A percentile compares a stretch with the other conserved stretches of the same genome.
Evolutionary conservation across 1,140 invertebrate species (phyloP).

Genomic region (Drosophila bocqueti): DNA sequence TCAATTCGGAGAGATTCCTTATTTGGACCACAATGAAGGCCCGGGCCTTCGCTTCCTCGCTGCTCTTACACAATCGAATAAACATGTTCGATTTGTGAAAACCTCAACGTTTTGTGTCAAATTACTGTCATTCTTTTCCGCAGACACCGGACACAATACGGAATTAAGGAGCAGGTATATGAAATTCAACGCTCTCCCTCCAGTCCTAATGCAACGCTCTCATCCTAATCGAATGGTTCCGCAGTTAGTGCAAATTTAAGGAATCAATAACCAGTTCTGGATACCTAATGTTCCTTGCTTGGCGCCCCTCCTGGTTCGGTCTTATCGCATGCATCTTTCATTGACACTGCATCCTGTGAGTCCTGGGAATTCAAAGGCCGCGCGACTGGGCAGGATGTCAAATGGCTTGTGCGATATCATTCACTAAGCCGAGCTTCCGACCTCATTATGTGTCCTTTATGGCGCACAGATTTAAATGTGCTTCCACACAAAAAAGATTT

Average conservation of each 20-base stretch:
- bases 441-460: conserved; percentile 36
- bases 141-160: conserved; percentile 42
- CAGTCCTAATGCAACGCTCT: conserved; percentile 17
- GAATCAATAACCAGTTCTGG: conserved; percentile 61
- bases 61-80: conserved; percentile 52
- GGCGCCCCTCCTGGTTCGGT: conserved; percentile 34
- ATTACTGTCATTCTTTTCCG: conserved; percentile 72
- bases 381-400: conserved; percentile 67
- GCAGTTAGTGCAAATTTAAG: conserved; percentile 41
- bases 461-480: conserved; percentile 40
- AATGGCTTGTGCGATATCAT: conserved; percentile 80
- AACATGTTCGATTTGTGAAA: conserved; percentile 69
- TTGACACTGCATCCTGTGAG: conserved; percentile 63
- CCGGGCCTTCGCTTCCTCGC: conserved; percentile 5
- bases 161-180: conserved; percentile 48
- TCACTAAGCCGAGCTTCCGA: conserved; percentile 55
- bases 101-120: conserved; percentile 69
- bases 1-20: conserved; percentile 44
- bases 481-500: conserved; percentile 20
- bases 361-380: conserved; percentile 71
- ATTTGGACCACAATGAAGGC: conserved; percentile 64
- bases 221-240: conserved; percentile 28
- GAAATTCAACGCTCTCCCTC: conserved; percentile 19
- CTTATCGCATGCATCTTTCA: conserved; percentile 67
- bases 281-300: conserved; percentile 51